phyloP scores from a whole-genome alignment of 1,140 invertebrate species.

The Myzus persicae region DNA sequence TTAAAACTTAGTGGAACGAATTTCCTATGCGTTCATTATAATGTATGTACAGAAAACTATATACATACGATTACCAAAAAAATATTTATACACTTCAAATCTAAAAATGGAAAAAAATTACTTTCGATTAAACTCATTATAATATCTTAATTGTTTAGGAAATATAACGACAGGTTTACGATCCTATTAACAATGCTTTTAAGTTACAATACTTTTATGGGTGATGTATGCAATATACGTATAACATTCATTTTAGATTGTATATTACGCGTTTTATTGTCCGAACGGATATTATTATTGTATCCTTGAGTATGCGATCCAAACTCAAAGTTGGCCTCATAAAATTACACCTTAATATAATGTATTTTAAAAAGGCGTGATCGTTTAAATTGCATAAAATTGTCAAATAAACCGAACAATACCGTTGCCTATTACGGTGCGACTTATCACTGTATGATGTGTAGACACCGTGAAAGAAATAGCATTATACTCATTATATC shows the following conservation, averaged over 20 bases:
- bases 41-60: no score
- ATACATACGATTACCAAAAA: no score
- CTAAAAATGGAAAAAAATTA: background rate
- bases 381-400: constrained; percentile 12
- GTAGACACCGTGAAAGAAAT: background rate
- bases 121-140: background rate
- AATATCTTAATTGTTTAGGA: background rate
- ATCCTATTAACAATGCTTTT: background rate
- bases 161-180: background rate
- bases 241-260: background rate
- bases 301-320: background rate
- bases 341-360: background rate
- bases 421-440: background rate
- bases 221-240: background rate
- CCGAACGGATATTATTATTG: background rate
- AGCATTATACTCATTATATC: background rate
- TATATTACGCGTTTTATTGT: background rate
- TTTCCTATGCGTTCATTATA: background rate
- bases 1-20: no score
- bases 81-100: background rate
- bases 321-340: background rate
- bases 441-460: background rate
- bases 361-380: background rate
- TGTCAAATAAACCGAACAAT: background rate
- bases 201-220: background rate